A percentile compares a stretch with the other conserved stretches of the same genome.
These are phyloP conservation scores for Notolabrus celidotus DNA, from an alignment of 2,797 vertebrate genomes.

Conservation along the genomic window DNA sequence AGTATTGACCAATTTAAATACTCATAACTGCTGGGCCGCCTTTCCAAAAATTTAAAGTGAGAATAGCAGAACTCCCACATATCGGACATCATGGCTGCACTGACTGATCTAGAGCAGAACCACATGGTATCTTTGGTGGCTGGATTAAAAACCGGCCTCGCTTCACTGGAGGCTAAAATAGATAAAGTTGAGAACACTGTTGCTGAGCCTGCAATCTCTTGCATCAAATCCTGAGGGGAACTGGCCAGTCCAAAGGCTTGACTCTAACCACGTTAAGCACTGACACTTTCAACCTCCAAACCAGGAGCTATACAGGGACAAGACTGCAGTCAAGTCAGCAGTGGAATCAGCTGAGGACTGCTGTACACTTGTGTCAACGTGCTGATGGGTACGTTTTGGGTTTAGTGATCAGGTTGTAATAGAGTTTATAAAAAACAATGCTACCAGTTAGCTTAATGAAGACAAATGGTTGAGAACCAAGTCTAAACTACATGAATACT, in stretches of 20 bases:
- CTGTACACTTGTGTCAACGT: background rate
- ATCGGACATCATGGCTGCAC: constrained; percentile 5
- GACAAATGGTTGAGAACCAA: no score
- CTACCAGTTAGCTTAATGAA: no score
- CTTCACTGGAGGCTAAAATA: constrained; percentile 41
- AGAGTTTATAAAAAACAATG: no score
- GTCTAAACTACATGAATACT: no score
- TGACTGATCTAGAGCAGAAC: constrained; percentile 6
- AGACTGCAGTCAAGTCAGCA: no score
- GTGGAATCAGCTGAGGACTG: background rate
- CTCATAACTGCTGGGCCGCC: background rate
- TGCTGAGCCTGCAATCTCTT: constrained; percentile 24
- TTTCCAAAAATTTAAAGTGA: background rate
- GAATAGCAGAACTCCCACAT: no score
- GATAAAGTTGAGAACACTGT: constrained; percentile 22
- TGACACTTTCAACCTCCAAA: no score
- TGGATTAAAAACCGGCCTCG: constrained; percentile 33
- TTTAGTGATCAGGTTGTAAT: background rate
- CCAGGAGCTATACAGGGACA: no score
- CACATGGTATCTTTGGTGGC: constrained; percentile 10
- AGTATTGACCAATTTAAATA: background rate
- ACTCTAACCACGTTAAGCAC: background rate
- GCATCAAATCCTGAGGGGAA: constrained; percentile 5
- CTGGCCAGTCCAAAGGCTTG: background rate
- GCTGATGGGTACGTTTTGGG: background rate